These are phyloP conservation scores for Tachina lurida DNA, from an alignment of 2,888 invertebrate species.

Conservation along the genomic window DNA sequence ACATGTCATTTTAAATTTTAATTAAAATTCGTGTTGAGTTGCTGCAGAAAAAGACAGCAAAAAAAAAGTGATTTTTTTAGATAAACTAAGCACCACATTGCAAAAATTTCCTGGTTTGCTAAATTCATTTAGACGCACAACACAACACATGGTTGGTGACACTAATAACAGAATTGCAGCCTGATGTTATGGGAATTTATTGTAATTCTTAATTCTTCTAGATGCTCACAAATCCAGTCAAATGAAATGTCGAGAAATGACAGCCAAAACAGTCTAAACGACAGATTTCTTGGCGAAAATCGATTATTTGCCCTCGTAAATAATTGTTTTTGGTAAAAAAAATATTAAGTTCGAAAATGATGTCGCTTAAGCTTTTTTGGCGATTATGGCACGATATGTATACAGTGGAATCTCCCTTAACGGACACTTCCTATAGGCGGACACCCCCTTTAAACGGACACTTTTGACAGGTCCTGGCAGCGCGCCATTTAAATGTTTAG, in stretches of 20 bases:
- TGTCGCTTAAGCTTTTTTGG: too few relatives aligned
- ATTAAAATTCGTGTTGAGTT: conserved; percentile 28
- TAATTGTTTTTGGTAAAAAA: too few relatives aligned
- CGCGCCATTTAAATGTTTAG: too few relatives aligned
- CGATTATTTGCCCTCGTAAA: too few relatives aligned
- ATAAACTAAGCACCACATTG: neutral
- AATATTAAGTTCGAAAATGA: too few relatives aligned
- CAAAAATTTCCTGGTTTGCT: conserved; percentile 28
- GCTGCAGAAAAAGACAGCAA: neutral
- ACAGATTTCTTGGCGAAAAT: too few relatives aligned
- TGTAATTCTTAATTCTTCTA: conserved; percentile 13
- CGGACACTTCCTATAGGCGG: too few relatives aligned
- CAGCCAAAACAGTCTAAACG: too few relatives aligned
- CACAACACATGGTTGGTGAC: neutral
- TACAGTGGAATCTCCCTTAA: too few relatives aligned
- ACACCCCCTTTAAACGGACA: too few relatives aligned
- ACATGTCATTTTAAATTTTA: conserved; percentile 39
- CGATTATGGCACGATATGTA: too few relatives aligned
- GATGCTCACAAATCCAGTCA: neutral
- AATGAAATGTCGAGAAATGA: neutral
- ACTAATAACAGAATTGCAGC: neutral
- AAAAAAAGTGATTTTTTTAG: neutral
- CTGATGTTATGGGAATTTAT: conserved; percentile 30
- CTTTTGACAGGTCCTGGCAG: too few relatives aligned
- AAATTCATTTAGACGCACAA: conserved; percentile 12